Evolutionary conservation across 2,888 invertebrate genomes (phyloP), one percentile per base, ranked within the genome.

Genomic region (Xestobium rufovillosum): DNA sequence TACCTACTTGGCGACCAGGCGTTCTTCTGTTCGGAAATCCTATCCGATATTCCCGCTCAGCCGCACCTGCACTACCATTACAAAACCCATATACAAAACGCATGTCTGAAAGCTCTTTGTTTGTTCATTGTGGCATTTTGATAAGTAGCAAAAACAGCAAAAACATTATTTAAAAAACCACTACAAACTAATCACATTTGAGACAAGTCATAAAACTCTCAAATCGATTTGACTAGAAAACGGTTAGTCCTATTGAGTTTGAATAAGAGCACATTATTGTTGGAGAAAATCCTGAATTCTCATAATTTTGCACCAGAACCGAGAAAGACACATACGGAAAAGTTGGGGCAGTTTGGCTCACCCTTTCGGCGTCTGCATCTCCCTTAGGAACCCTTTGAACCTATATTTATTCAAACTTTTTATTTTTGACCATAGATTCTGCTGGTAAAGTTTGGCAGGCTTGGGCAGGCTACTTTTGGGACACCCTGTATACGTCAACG

Each of bases 391-490:
- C n/a, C n/a, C n/a, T n/a, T n/a, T n/a, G n/a, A n/a, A n/a, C n/a
- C n/a, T n/a, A n/a, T n/a, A n/a, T n/a, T n/a, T n/a, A n/a, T n/a
- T n/a, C n/a, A n/a, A n/a, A n/a, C n/a, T n/a, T n/a, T n/a, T 19
- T 19, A 19, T 19, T 19, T 19, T 19, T 19, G n/a, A 19, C 6
- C 23, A 19, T 19, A 19, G 23, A 19, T 8, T 19, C 23, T 19
- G n/a, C 23, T 19, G 23, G 6, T 19, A 19, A 19, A 19, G 23
- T 19, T 19, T 8, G 23, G 23, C 23, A 19, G 23, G 23, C 23
- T 19, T 19, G n/a, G 23, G 23, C 23, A 19, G 23, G 23, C 23
- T 19, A 19, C 23, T 19, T 19, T 19, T 19, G 23, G 23, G 23
- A 19, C 23, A 19, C 23, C 23, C 23, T 19, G 6, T 19, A 19